These are phyloP conservation scores for Taeniopygia guttata DNA, from an alignment of 2,797 vertebrate genomes.

Conservation along the genomic window DNA sequence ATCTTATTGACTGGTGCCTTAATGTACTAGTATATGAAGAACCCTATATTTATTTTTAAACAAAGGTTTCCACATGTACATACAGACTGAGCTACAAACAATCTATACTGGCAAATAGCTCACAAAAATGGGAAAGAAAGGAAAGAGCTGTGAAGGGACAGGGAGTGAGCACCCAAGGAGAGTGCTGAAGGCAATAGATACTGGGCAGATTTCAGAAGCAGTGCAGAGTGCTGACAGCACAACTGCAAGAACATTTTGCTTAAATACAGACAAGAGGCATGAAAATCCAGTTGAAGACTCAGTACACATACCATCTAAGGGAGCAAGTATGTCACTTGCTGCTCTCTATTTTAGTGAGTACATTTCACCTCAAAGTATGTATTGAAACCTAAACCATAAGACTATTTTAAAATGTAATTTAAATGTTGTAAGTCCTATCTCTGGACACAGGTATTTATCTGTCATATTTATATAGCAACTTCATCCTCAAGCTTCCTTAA, in stretches of 20 bases:
- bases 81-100: not conserved
- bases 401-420: constrained; percentile 25
- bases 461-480: constrained; percentile 5
- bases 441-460: not conserved
- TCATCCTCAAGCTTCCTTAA: constrained; percentile 1
- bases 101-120: not conserved
- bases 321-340: not conserved
- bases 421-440: not conserved
- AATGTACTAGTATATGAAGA: not conserved
- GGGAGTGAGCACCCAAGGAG: not conserved
- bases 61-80: not conserved
- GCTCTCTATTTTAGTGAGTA: not conserved
- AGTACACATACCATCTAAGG: not conserved
- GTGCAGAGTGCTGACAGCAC: not conserved
- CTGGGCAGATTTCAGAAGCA: not conserved
- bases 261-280: not conserved
- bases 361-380: not conserved
- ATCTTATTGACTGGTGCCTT: not conserved
- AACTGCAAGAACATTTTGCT: not conserved
- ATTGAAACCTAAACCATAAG: not conserved
- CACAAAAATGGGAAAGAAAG: not conserved
- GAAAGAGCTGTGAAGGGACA: not conserved
- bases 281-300: not conserved
- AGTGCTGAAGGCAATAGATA: not conserved
- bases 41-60: not conserved